Conservation (phyloP, 2,113 vertebrate genomes). For the Camelus bactrianus region DNA sequence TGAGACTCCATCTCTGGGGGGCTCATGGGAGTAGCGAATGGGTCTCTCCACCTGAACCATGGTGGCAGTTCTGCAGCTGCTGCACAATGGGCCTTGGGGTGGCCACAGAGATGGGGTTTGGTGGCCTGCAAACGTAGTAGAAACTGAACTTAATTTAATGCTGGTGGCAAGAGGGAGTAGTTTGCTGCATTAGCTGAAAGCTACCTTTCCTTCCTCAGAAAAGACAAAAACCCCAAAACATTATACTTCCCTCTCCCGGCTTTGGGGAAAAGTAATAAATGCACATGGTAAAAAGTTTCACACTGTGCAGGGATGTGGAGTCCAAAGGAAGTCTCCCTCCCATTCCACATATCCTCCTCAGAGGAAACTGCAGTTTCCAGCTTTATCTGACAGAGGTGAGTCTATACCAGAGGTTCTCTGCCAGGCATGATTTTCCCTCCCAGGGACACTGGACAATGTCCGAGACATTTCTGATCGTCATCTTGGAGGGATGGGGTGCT, state of each 20-base stretch:
- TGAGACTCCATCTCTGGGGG: not conserved
- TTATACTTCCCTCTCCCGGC: not conserved
- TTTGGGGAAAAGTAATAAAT: not conserved
- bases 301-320: not conserved
- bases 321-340: not conserved
- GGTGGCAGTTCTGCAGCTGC: not conserved
- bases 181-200: not conserved
- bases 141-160: not conserved
- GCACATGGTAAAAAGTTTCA: constrained; percentile 10
- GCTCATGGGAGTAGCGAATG: not conserved
- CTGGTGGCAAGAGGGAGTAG: not conserved
- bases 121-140: not conserved
- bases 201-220: not conserved
- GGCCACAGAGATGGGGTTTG: not conserved
- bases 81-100: not conserved
- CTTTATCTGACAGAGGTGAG: not conserved
- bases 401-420: not conserved
- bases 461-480: not conserved
- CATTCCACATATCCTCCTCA: not conserved
- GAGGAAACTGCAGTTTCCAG: not conserved
- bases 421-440: not conserved
- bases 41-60: not conserved
- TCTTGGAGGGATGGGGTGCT: not conserved
- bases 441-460: not conserved
- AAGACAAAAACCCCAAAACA: not conserved